Conservation (phyloP, 2,888 invertebrate species). For the Autographa pulchrina region DNA sequence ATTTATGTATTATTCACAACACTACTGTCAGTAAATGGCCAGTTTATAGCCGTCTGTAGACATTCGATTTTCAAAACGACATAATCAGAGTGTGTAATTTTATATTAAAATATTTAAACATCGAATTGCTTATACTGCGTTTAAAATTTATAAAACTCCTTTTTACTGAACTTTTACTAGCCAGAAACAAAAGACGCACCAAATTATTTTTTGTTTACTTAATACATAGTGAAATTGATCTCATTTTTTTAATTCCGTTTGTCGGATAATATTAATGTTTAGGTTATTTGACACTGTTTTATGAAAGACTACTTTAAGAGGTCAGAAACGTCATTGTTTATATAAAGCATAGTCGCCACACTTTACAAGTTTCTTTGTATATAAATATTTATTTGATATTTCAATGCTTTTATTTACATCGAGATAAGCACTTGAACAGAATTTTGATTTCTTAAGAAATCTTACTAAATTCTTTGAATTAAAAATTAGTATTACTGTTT, state of each 20-base stretch:
- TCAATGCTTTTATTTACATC: slow-evolving; percentile 55
- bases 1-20: slow-evolving; percentile 1
- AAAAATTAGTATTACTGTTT: too few relatives aligned
- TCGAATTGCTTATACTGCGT: neutral
- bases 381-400: slow-evolving; percentile 57
- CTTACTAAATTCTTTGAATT: neutral
- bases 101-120: neutral
- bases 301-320: slow-evolving; percentile 7
- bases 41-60: neutral
- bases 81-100: neutral
- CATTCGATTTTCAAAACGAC: neutral
- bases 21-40: slow-evolving; percentile 1
- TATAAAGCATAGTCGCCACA: slow-evolving; percentile 27
- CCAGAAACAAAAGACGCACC: too few relatives aligned
- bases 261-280: neutral
- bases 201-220: neutral
- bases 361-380: slow-evolving; percentile 43
- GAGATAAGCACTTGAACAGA: slow-evolving; percentile 33
- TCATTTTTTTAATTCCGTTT: neutral
- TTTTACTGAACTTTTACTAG: neutral
- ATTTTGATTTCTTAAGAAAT: slow-evolving; percentile 8
- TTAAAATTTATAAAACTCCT: neutral
- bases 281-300: neutral
- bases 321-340: slow-evolving; percentile 55
- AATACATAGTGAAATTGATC: neutral